Evolutionary conservation across 2,888 invertebrate species (phyloP).

Genomic region (Napeogenes inachia): DNA sequence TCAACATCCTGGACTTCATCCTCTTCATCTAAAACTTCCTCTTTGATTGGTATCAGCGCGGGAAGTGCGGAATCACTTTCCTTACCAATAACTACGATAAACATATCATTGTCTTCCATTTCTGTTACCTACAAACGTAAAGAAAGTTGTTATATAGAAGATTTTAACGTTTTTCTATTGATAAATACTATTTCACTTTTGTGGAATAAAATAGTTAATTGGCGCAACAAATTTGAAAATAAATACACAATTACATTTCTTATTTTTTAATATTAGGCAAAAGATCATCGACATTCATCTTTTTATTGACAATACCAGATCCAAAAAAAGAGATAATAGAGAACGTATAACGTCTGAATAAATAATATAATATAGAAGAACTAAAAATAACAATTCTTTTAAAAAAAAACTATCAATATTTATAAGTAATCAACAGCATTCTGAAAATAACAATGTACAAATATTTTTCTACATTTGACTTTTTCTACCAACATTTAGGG

Average conservation of each 20-base stretch:
- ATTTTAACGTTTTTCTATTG: no score
- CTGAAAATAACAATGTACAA: no score
- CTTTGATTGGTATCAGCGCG: constrained; percentile 33
- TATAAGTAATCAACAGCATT: no score
- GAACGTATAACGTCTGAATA: background rate
- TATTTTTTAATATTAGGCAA: background rate
- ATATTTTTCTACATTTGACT: no score
- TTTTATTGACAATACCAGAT: background rate
- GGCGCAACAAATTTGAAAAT: background rate
- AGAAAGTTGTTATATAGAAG: background rate
- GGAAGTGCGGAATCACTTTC: constrained; percentile 26
- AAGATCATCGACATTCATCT: constrained; percentile 3
- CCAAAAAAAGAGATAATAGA: background rate
- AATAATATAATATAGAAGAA: background rate
- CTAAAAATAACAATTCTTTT: no score
- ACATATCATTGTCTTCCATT: constrained; percentile 43
- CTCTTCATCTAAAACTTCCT: constrained; percentile 36
- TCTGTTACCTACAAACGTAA: constrained; percentile 11
- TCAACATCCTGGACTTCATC: constrained; percentile 31
- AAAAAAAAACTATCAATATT: no score
- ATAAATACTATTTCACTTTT: no score
- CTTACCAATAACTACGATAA: constrained; percentile 45
- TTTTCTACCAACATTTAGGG: no score
- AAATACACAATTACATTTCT: background rate
- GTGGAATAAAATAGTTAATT: background rate